phyloP scores from a whole-genome alignment of 2,888 invertebrate genomes.

The Cephus sareptanus region DNA sequence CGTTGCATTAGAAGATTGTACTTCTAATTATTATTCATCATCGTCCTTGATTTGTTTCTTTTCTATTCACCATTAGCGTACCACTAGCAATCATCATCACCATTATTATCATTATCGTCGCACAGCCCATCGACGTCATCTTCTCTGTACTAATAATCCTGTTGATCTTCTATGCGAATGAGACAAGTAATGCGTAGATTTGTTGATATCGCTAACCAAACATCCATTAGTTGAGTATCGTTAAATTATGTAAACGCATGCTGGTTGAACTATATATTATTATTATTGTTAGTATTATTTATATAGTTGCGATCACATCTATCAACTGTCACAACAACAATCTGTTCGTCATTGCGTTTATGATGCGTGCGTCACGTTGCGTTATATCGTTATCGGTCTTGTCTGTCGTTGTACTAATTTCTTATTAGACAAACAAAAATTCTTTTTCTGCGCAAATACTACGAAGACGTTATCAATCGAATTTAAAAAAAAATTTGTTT shows the following conservation, averaged over 20 bases:
- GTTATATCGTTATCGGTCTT: too few species aligned
- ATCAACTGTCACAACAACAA: too few species aligned
- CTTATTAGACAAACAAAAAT: too few species aligned
- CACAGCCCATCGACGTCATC: not conserved
- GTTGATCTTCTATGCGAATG: slow-evolving; percentile 35
- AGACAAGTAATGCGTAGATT: slow-evolving; percentile 45
- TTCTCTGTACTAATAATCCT: slow-evolving; percentile 16
- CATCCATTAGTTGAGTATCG: slow-evolving; percentile 48
- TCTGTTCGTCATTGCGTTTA: too few species aligned
- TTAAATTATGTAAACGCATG: slow-evolving; percentile 57
- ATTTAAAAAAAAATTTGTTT: too few species aligned
- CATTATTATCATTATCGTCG: not conserved
- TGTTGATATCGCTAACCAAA: slow-evolving; percentile 43
- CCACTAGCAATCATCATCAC: slow-evolving; percentile 10
- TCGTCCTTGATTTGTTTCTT: slow-evolving; percentile 19
- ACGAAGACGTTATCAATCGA: too few species aligned
- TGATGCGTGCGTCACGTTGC: too few species aligned
- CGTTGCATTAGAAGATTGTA: too few species aligned
- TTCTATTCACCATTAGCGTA: slow-evolving; percentile 11
- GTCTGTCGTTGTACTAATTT: too few species aligned
- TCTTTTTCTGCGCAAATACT: too few species aligned
- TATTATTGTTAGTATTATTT: too few species aligned
- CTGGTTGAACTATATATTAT: slow-evolving; percentile 42
- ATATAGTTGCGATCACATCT: too few species aligned
- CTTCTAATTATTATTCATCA: not conserved